Evolutionary conservation across 2,113 vertebrate genomes (phyloP).

Genomic region (Daubentonia madagascariensis): DNA sequence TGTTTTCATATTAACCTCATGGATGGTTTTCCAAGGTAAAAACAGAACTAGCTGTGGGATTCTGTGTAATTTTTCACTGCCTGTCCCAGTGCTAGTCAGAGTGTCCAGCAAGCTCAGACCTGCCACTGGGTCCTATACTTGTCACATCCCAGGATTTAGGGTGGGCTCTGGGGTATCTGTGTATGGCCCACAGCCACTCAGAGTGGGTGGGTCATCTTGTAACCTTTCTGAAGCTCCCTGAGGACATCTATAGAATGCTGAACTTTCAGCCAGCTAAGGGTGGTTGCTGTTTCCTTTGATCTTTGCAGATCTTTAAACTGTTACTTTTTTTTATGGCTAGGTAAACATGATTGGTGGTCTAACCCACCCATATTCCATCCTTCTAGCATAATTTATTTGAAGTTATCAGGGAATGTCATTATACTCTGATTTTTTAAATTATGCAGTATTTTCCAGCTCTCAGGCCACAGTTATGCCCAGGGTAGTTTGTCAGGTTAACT

Average conservation of each 20-base stretch:
- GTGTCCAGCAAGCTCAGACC: neutral
- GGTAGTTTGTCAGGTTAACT: neutral
- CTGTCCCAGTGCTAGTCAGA: neutral
- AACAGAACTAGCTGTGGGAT: neutral
- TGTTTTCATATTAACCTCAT: conserved; percentile 38
- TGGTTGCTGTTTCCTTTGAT: conserved; percentile 19
- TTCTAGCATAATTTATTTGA: conserved; percentile 28
- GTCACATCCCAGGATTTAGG: neutral
- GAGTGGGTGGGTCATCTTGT: neutral
- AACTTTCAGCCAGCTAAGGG: neutral
- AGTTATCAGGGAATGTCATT: conserved; percentile 30
- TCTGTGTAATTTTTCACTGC: neutral
- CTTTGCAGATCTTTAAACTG: neutral
- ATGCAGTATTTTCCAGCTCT: conserved; percentile 30
- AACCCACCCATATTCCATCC: neutral
- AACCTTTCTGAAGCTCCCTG: neutral
- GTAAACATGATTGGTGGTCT: neutral
- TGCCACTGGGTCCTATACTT: neutral
- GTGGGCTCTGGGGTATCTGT: neutral
- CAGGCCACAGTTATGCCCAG: neutral
- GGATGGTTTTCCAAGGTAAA: conserved; percentile 1
- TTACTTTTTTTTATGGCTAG: neutral
- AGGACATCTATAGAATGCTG: neutral
- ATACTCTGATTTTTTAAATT: conserved; percentile 14
- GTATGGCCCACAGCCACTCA: neutral